Evolutionary conservation across 2,113 vertebrate genomes (phyloP).

Genomic region (Perccottus glenii): DNA sequence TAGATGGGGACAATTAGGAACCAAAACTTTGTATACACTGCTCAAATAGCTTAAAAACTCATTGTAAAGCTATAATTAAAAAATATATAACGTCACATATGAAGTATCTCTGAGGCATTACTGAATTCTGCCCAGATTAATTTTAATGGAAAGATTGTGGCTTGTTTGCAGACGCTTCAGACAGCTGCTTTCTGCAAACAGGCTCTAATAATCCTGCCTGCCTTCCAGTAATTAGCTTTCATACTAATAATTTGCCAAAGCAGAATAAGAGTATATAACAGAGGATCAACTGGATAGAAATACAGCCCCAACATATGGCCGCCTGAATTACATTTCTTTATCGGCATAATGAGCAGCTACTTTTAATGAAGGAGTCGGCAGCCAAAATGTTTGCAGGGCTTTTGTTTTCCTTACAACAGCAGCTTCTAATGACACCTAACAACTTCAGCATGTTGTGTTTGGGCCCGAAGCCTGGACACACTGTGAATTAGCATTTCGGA

Average conservation of each 20-base stretch:
- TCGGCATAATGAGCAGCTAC: background rate
- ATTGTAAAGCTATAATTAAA: background rate
- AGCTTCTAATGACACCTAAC: background rate
- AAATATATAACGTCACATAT: background rate
- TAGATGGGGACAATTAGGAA: no score
- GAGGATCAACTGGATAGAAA: background rate
- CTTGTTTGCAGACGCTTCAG: conserved; percentile 2
- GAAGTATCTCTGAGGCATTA: background rate
- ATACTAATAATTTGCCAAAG: conserved; percentile 9
- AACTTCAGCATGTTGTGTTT: background rate
- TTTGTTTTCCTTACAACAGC: background rate
- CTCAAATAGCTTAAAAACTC: background rate
- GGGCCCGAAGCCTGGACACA: background rate
- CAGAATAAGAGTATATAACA: conserved; percentile 1
- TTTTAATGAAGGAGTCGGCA: background rate
- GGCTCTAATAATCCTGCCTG: conserved; percentile 10
- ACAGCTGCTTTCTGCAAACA: conserved; percentile 12
- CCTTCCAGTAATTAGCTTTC: conserved; percentile 3
- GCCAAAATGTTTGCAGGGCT: background rate
- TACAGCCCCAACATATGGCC: background rate
- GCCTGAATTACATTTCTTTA: background rate
- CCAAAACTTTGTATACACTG: background rate
- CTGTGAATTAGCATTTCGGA: background rate
- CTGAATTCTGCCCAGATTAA: no score
- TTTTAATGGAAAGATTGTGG: conserved; percentile 1